phyloP scores from a whole-genome alignment of 2,113 vertebrate species.

The Willisornis vidua region DNA sequence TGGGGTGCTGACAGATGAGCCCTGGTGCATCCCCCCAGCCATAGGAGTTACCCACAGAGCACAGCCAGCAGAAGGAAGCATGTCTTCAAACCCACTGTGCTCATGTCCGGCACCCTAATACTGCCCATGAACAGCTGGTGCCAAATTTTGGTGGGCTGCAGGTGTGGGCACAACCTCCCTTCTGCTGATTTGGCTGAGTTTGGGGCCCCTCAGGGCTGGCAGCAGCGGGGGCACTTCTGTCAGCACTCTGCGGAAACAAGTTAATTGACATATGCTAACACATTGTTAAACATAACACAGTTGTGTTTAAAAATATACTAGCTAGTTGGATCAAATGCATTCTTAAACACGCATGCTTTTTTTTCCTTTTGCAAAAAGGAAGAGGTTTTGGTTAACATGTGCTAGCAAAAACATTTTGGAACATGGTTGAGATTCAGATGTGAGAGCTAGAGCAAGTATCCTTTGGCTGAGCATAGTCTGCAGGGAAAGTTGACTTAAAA shows the following conservation, averaged over 20 bases:
- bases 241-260: constrained; percentile 26
- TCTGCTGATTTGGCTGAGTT: background rate
- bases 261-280: constrained; percentile 54
- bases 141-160: background rate
- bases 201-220: background rate
- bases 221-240: background rate
- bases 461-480: background rate
- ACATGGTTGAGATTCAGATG: background rate
- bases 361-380: background rate
- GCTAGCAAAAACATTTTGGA: constrained; percentile 11
- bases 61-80: background rate
- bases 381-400: constrained; percentile 8
- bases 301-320: constrained; percentile 39
- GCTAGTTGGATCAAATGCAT: constrained; percentile 42
- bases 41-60: accelerated
- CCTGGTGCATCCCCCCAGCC: accelerated
- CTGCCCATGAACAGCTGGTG: background rate
- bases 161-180: background rate
- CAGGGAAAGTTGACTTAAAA: constrained; percentile 15
- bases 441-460: background rate
- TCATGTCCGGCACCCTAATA: background rate
- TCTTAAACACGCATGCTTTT: background rate
- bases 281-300: constrained; percentile 46
- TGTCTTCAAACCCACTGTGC: accelerated
- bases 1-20: background rate